Conservation (phyloP, 2,797 vertebrate genomes). For the Microcaecilia unicolor region DNA sequence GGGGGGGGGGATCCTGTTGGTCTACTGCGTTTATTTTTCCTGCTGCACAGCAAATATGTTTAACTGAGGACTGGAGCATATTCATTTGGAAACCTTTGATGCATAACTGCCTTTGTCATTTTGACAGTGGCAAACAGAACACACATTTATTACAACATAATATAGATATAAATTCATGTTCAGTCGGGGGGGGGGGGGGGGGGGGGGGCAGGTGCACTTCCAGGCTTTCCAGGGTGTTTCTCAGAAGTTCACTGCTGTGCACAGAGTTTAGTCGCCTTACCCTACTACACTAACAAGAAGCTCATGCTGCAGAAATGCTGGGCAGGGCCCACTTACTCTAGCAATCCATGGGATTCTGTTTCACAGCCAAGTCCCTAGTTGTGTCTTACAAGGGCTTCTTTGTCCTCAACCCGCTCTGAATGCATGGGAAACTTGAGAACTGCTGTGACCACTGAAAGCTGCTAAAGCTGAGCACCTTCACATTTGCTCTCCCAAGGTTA, state of each 20-base stretch:
- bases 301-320: no score
- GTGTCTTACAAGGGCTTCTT: slow-evolving; percentile 75
- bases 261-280: neutral
- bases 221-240: neutral
- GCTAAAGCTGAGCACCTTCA: slow-evolving; percentile 34
- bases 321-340: slow-evolving; percentile 11
- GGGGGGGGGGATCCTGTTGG: no score
- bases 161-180: accelerated
- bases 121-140: neutral
- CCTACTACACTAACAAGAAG: neutral
- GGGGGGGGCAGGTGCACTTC: neutral
- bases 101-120: no score
- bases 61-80: no score
- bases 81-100: no score
- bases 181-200: neutral
- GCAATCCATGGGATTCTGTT: slow-evolving; percentile 46
- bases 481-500: slow-evolving; percentile 29
- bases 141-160: neutral
- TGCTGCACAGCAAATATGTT: no score
- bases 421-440: slow-evolving; percentile 68
- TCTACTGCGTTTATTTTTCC: no score
- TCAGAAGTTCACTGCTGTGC: neutral
- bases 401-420: slow-evolving; percentile 61
- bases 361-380: slow-evolving; percentile 60
- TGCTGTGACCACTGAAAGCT: slow-evolving; percentile 21